Evolutionary conservation across 2,797 vertebrate genomes (phyloP), one percentile per base, ranked within the genome.

Genomic region (Orientallactaga sibirica): DNA sequence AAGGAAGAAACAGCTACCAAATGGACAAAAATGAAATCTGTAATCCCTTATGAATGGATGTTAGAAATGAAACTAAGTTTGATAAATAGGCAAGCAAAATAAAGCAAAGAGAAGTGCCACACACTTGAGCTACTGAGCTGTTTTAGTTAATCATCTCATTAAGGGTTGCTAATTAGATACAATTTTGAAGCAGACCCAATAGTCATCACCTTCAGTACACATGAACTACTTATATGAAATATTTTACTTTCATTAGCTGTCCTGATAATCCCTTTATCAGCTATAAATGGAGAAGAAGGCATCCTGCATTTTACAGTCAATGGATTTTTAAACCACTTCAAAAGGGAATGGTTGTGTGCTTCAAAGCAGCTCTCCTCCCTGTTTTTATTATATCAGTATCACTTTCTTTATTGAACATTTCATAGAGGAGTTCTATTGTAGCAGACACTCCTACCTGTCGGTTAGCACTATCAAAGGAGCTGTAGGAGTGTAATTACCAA

Each of bases 401-500:
- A 84, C 92, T 95, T 92, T 88, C 64, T 92, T 90, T 93, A 92
- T 75, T 90, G 92, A 89, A 68, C 41, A 79, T 58, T 91, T 95
- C 83, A 74, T 33, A 88, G 41, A 93, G 70, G 61, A 88, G 76
- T 79, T 83, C 73, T 86, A 25, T 79, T 92, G 64, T 86, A 95
- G 68, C 86, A 81, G 86, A 22, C 64, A 90, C 83, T 96, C 73
- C 73, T 70, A n/a, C 90, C 80, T 88, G 92, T 77, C 80, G 67
- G 73, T 90, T 92, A 93, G 61, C 14, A 16, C 22, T 94, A 74
- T 92, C 90, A 84, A 52, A 92, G 68, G 68, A 96, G 88, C 96
- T 96, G 95, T 48, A 96, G 92, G 75, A 97, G 95, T 91, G n/a
- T 92, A 97, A 97, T 97, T 97, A 97, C 89, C 85, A 7, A 95